These are phyloP conservation scores for Drosophila subobscura DNA, from an alignment of 1,140 invertebrate genomes.

Conservation along the genomic window DNA sequence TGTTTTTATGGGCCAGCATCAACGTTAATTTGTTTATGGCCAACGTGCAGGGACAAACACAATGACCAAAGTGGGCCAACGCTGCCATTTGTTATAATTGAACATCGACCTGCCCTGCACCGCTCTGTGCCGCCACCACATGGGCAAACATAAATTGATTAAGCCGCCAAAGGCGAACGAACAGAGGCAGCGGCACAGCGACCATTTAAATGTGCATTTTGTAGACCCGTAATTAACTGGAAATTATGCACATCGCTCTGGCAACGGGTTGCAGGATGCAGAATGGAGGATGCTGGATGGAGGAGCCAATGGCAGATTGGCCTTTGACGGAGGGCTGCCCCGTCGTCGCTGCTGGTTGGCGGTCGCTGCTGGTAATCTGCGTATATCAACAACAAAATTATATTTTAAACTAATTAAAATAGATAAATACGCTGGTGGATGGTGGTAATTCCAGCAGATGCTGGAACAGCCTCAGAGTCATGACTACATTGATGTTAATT, in stretches of 20 bases:
- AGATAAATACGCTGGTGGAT: slow-evolving; percentile 26
- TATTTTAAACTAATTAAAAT: slow-evolving; percentile 71
- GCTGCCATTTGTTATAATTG: slow-evolving; percentile 68
- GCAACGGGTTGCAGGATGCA: slow-evolving; percentile 11
- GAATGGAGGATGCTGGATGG: too few relatives aligned
- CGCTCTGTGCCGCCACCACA: slow-evolving; percentile 22
- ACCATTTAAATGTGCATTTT: slow-evolving; percentile 62
- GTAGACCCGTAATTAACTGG: slow-evolving; percentile 58
- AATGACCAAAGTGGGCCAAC: slow-evolving; percentile 47
- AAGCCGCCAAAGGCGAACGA: slow-evolving; percentile 30
- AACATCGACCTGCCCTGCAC: slow-evolving; percentile 31
- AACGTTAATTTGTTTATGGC: slow-evolving; percentile 52
- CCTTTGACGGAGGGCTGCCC: slow-evolving; percentile 5
- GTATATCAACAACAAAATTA: slow-evolving; percentile 44
- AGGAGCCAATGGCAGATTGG: slow-evolving; percentile 1
- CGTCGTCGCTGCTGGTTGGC: slow-evolving; percentile 5
- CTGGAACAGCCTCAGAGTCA: slow-evolving; percentile 25
- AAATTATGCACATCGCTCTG: slow-evolving; percentile 36
- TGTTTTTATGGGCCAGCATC: slow-evolving; percentile 22
- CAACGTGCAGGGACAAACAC: slow-evolving; percentile 22
- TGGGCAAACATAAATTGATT: slow-evolving; percentile 66
- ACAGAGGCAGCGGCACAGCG: not conserved
- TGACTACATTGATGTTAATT: slow-evolving; percentile 54
- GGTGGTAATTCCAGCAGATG: slow-evolving; percentile 14
- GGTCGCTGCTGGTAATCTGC: slow-evolving; percentile 25